phyloP scores from a whole-genome alignment of 2,797 vertebrate genomes.

The Valencia hispanica region DNA sequence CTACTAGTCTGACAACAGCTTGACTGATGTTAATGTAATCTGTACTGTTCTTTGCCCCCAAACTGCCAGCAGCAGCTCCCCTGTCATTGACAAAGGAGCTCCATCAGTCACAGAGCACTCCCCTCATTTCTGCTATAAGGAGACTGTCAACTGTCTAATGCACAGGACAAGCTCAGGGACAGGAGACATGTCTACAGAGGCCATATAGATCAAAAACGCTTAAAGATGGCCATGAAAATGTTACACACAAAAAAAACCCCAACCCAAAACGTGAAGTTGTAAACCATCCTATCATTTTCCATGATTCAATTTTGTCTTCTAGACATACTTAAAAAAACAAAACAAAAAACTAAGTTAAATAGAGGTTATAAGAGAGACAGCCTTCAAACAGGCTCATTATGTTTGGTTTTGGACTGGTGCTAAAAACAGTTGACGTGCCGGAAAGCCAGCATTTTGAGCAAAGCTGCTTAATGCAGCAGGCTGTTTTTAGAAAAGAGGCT shows the following conservation, averaged over 20 bases:
- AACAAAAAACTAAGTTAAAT: neutral
- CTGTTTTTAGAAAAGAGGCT: constrained; percentile 37
- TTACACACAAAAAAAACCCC: too few species aligned
- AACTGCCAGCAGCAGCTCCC: constrained; percentile 77
- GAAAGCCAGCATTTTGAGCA: constrained; percentile 38
- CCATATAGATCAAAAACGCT: constrained; percentile 50
- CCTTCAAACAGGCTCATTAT: constrained; percentile 8
- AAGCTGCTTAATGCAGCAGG: constrained; percentile 41
- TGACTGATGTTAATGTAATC: constrained; percentile 82
- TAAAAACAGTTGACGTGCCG: constrained; percentile 33
- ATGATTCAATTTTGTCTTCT: neutral
- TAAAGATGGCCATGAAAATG: constrained; percentile 34
- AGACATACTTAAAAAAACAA: neutral
- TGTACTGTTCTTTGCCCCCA: constrained; percentile 78
- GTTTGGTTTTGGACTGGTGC: constrained; percentile 21
- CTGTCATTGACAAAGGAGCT: constrained; percentile 76
- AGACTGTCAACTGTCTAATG: constrained; percentile 75
- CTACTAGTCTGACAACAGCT: constrained; percentile 74
- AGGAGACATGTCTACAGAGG: constrained; percentile 45
- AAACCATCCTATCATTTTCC: neutral
- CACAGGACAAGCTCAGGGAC: constrained; percentile 65
- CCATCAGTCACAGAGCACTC: constrained; percentile 78
- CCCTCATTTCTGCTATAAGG: constrained; percentile 72
- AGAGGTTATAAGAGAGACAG: neutral
- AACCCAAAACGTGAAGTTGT: too few species aligned